Base-by-base conservation (phyloP, 2,888 invertebrate genomes). In the Malachius bipustulatus region DNA sequence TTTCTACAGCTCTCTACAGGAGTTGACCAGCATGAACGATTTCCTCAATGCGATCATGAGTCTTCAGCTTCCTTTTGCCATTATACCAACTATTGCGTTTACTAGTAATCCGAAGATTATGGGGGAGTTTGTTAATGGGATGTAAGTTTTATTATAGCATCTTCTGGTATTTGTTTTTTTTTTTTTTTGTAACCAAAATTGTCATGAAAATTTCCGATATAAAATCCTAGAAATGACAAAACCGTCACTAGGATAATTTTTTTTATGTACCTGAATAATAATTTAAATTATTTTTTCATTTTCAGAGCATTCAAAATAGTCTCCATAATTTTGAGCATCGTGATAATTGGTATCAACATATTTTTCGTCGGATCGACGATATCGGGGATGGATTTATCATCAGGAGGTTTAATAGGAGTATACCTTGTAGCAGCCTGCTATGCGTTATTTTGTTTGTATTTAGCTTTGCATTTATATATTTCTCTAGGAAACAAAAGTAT, bases 11-110 rank as follows among this genome's bases (percentile, higher is more conserved):
- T 56, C 70, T 42, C 72, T 84, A 50, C 61, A 73, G 31, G 73
- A 82, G 47, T 63, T 87, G 34, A 79, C 78, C 3, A 65, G 67
- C 10, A 75, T 90, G 78, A 90, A 89, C 60, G 88, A 89, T 55
- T 65, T 80, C 26, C 63, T 90, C 29, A 89, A 89, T 62, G 83
- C 84, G 2, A 71, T 89, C 4, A 85, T 88, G 84, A 77, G 81
- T 46, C 63, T 89, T n/a, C 87, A 87, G 56, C 63, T 89, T 42
- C 89, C 89, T 1, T 89, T 89, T 57, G 89, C 89, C 2, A 72
- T 82, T 3, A 67, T 89, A 39, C 89, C 89, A 3, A 79, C 83
- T 1, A 75, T 90, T 39, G 84, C 87, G 0, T 87, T 90, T 54
- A 87, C 88, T 1, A 81, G 82, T 35, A 78, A 79, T 47, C 58